A percentile compares a stretch with the other conserved stretches of the same genome.
Conservation (phyloP, 64 coral and sea anemone species). For the Astreopora myriophthalma region DNA sequence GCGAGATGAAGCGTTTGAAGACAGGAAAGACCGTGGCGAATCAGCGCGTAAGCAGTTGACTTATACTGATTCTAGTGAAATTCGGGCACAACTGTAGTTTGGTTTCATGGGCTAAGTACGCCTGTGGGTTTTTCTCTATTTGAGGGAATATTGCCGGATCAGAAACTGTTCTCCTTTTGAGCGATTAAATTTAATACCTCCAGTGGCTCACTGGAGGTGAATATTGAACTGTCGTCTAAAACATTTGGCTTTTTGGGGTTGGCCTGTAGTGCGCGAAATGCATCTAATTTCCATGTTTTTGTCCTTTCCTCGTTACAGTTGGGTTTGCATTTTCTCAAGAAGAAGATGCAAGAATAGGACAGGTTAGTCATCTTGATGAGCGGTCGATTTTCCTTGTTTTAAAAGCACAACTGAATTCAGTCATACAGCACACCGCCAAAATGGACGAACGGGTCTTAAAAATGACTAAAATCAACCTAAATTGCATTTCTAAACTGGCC, state of each 20-base stretch:
- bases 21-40: conserved; percentile 46
- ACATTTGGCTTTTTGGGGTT: too few species aligned
- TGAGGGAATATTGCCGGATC: too few species aligned
- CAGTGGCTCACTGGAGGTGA: too few species aligned
- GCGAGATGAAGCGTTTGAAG: conserved; percentile 61
- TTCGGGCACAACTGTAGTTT: not conserved
- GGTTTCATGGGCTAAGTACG: not conserved
- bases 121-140: too few species aligned
- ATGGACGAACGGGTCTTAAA: too few species aligned
- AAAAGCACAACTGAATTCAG: too few species aligned
- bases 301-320: conserved; percentile 47
- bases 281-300: not conserved
- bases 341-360: conserved; percentile 82
- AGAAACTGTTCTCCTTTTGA: too few species aligned
- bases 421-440: too few species aligned
- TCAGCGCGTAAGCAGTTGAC: conserved; percentile 52
- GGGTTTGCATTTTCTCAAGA: conserved; percentile 99
- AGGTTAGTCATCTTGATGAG: conserved; percentile 51
- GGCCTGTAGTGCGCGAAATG: not conserved
- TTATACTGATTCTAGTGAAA: not conserved
- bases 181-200: too few species aligned
- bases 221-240: too few species aligned
- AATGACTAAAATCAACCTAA: too few species aligned
- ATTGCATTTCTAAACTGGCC: too few species aligned
- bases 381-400: not conserved